phyloP scores from a whole-genome alignment of 2,888 invertebrate species.

The Parascotia fuliginaria region DNA sequence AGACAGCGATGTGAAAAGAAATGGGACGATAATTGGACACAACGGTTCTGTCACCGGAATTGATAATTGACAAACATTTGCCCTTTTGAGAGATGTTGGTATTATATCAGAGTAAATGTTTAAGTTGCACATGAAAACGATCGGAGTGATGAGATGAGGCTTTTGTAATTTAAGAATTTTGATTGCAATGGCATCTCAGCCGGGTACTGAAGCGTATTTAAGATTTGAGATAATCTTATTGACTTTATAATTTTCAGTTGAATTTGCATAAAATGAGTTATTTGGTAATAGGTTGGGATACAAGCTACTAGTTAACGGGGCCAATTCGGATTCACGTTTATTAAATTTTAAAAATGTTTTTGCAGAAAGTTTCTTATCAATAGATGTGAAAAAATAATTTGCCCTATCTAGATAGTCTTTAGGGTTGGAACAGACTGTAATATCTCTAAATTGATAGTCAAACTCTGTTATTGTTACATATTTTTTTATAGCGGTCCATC shows the following conservation, averaged over 20 bases:
- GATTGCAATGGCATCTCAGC: not conserved
- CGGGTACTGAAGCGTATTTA: not conserved
- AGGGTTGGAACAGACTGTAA: not conserved
- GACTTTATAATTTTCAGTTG: not conserved
- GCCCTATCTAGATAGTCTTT: not conserved
- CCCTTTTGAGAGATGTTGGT: not conserved
- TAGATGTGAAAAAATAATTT: not conserved
- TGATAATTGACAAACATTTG: slow-evolving; percentile 2
- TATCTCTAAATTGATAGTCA: no score
- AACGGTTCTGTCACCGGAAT: not conserved
- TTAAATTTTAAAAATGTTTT: not conserved
- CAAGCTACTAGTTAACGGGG: not conserved
- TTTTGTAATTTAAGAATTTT: not conserved
- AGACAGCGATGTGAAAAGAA: not conserved
- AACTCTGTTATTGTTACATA: slow-evolving; percentile 1
- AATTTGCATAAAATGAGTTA: not conserved
- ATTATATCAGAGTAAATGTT: not conserved
- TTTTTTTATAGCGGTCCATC: slow-evolving; percentile 3
- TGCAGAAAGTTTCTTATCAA: slow-evolving; percentile 3
- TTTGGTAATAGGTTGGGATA: not conserved
- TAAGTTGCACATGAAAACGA: not conserved
- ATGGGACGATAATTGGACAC: not conserved
- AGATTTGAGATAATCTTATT: not conserved
- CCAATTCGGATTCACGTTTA: not conserved
- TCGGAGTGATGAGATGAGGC: not conserved